Evolutionary conservation across 2,113 vertebrate species (phyloP), one percentile per base, ranked within the genome.

Genomic region (Gavia stellata): DNA sequence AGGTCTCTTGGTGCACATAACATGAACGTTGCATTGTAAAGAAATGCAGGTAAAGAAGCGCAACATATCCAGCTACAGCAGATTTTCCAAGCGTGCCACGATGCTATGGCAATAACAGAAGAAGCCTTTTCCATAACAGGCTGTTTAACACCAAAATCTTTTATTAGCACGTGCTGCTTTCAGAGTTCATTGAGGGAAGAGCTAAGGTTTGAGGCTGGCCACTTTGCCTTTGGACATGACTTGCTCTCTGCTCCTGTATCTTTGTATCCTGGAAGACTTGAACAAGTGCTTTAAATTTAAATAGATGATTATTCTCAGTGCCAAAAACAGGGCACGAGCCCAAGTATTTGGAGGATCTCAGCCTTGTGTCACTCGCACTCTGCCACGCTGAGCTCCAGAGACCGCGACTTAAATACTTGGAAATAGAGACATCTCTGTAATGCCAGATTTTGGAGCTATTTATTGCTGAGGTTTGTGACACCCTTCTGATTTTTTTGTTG

Each of bases 1-100:
- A 38, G 23, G 24, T n/a, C 5, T 44, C 40, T 49, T 9, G 17
- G 18, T 14, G 36, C 33, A 14, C 3, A 1, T 1, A 61, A 31
- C 21, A 31, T 3, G 31, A 71, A 20, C 62, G 7, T 7, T 14
- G 38, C 34, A 33, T 0, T 0, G 1, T 21, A 28, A 28, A 56
- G 61, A 78, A 86, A 82, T 4, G 23, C 36, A 74, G 34, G 28
- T 10, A 17, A 62, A 53, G 73, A n/a, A 42, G 7, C 3, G 42
- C 62, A 59, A 10, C 3, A 2, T 11, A 2, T 18, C 7, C 3
- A 11, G 4, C 23, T 26, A 12, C 0, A 2, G 45, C 52, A 28
- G 36, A 23, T 53, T 62, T 80, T 74, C 52, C 26, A 63, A 59
- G 17, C 0, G 0, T 17, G 19, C 4, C 63, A 23, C 0, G 1